phyloP scores from a whole-genome alignment of 2,888 invertebrate species.

The Sussaba pulchella region DNA sequence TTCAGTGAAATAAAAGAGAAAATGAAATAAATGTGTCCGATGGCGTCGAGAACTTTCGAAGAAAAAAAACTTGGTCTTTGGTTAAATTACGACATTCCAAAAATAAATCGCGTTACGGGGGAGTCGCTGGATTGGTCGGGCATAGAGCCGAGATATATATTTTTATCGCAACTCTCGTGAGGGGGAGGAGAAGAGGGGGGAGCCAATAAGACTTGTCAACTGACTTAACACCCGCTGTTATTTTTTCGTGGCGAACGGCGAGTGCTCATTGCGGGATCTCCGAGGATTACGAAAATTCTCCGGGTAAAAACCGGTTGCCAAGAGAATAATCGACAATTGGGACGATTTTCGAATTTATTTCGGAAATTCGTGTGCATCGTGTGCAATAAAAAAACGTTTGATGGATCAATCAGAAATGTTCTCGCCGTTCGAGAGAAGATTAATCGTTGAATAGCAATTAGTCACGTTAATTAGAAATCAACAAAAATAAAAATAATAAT shows the following conservation, averaged over 20 bases:
- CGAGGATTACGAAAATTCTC: not conserved
- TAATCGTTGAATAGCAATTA: too few species aligned
- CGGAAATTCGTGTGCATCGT: too few species aligned
- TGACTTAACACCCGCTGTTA: constrained; percentile 29
- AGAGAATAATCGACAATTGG: too few species aligned
- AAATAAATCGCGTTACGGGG: constrained; percentile 48
- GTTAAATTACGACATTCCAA: constrained; percentile 60
- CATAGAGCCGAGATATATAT: constrained; percentile 42
- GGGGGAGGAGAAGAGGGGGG: not conserved
- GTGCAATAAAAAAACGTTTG: too few species aligned
- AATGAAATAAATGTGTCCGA: too few species aligned
- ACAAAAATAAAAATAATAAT: too few species aligned
- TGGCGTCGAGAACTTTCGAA: constrained; percentile 14
- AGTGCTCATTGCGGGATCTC: constrained; percentile 3
- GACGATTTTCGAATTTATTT: not conserved
- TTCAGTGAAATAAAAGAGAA: not conserved
- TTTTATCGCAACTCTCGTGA: constrained; percentile 52
- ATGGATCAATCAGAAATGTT: too few species aligned
- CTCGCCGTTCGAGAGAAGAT: too few species aligned
- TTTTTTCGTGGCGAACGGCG: not conserved
- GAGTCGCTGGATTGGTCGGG: not conserved
- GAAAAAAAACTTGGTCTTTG: constrained; percentile 42
- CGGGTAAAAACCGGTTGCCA: constrained; percentile 15
- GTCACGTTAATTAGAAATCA: too few species aligned
- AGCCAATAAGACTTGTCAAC: constrained; percentile 34